Base-by-base conservation (phyloP, 2,888 invertebrate species). In the Hyposoter dolosus region DNA sequence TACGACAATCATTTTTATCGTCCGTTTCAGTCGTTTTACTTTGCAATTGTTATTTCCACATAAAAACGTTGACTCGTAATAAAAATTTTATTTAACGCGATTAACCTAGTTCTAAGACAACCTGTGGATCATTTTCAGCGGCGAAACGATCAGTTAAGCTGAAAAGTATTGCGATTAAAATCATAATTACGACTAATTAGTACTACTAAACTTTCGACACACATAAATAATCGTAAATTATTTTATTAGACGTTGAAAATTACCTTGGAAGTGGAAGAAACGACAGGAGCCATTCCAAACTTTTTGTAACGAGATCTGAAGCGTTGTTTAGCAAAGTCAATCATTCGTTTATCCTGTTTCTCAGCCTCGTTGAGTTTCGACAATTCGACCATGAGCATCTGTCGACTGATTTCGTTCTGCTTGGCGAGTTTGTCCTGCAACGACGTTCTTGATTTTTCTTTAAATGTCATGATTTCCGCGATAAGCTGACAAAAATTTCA, bases 241-340 rank as follows among this genome's bases (percentile, higher is more conserved):
- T 60, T 1, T 5, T 28, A 60, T 28, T 15, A 5, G 0, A 3
- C 3, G 60, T 12, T 60, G 5, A 6, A 45, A 69, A 68, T 85
- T 65, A 85, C 85, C 56, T 85, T 79, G 32, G 76, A 83, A 75
- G 65, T 50, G 72, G 85, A 72, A 15, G 83, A 79, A 32, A 65
- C 32, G 10, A 60, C 23, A 17, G 53, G 45, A 19, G 76, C 68
- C 40, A 68, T 28, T 50, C 88, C 83, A 17, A 88, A 72, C 53
- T 89, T 89, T 82, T 88, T 90, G 82, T 89, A 85, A 35, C 90
- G 89, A 10, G 83, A 86, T 60, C 89, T 86, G 71, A 92, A 91
- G 23, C 90, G 89, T 66, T 88, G 88, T 74, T 85, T 89, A n/a
- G 72, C 87, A 2, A 89, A 87, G 23, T 91, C 89, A 43, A 91